Evolutionary conservation across 92 coral and sea anemone genomes (phyloP).

Genomic region (Epizoanthus stellaris): DNA sequence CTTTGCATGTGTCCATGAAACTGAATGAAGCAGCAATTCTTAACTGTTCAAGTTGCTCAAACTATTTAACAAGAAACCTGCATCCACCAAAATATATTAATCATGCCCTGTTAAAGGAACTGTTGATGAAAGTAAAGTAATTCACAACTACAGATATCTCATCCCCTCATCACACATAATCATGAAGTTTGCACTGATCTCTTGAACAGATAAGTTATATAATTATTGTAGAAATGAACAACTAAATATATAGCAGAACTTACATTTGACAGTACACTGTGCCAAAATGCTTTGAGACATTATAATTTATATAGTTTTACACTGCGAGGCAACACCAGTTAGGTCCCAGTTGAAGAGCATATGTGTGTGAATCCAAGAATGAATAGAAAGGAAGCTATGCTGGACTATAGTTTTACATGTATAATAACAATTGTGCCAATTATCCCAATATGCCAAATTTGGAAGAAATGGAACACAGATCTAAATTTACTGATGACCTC

Average conservation of each 20-base stretch:
- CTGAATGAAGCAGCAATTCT: no score
- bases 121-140: no score
- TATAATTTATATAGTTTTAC: not conserved
- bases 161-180: no score
- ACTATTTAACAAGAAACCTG: no score
- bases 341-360: not conserved
- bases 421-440: not conserved
- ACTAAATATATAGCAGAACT: not conserved
- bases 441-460: constrained; percentile 24
- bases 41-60: no score
- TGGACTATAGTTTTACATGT: not conserved
- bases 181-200: no score
- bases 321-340: not conserved
- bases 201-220: no score
- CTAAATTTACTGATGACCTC: constrained; percentile 48
- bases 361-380: constrained; percentile 13
- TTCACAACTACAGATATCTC: no score
- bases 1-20: no score
- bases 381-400: not conserved
- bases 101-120: no score
- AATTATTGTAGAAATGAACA: no score
- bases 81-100: no score
- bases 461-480: constrained; percentile 4
- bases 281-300: not conserved
- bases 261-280: not conserved